Percentiles rank a stretch among this genome's conserved stretches.
These are phyloP conservation scores for Mixornis gularis DNA, from an alignment of 2,113 vertebrate species.

Conservation along the genomic window DNA sequence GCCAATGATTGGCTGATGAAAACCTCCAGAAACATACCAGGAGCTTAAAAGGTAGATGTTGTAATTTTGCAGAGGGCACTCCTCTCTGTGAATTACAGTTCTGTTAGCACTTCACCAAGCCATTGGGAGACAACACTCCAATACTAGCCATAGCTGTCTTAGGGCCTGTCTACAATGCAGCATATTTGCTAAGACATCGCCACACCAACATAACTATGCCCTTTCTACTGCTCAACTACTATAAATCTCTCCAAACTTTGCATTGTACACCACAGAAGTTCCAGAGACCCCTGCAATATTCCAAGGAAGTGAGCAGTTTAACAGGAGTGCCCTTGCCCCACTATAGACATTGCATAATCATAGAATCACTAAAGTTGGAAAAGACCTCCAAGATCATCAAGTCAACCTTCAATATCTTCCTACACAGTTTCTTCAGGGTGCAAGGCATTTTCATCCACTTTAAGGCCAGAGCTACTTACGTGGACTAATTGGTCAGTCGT, in stretches of 20 bases:
- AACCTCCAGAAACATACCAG: conserved; percentile 5
- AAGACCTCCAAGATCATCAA: not conserved
- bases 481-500: not conserved
- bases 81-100: conserved; percentile 10
- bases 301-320: not conserved
- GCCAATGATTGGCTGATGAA: not conserved
- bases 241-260: not conserved
- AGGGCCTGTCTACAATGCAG: not conserved
- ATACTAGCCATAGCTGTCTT: not conserved
- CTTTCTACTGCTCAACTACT: not conserved
- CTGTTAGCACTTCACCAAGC: not conserved
- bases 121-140: not conserved
- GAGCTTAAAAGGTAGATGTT: not conserved
- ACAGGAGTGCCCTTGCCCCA: not conserved
- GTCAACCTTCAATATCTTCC: not conserved
- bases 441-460: not conserved
- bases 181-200: not conserved
- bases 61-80: not conserved
- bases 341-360: not conserved
- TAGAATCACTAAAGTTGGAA: not conserved
- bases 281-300: not conserved
- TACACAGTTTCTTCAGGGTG: not conserved
- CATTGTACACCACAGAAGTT: not conserved
- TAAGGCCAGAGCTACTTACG: not conserved
- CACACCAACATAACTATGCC: not conserved